These are phyloP conservation scores for Troides helena DNA, from an alignment of 2,888 invertebrate genomes.

Conservation along the genomic window DNA sequence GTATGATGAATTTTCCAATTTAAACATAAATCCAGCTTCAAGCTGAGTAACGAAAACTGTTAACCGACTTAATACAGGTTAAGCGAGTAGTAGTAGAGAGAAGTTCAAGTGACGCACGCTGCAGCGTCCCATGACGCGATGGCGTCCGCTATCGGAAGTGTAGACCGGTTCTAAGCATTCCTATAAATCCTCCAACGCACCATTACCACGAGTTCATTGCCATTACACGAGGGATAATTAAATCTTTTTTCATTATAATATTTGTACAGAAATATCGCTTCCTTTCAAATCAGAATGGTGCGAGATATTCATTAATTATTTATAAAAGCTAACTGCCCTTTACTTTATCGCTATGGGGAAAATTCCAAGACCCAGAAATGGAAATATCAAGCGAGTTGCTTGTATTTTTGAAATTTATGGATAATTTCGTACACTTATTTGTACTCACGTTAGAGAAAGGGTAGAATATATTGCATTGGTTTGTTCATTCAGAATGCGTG, in stretches of 20 bases:
- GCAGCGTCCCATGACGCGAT: conserved; percentile 33
- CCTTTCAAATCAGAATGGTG: neutral
- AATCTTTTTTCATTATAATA: neutral
- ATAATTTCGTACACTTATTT: neutral
- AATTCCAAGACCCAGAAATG: too few species aligned
- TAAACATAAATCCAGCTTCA: neutral
- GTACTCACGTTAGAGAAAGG: neutral
- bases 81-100: neutral
- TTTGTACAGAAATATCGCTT: neutral
- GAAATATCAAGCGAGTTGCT: too few species aligned
- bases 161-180: conserved; percentile 64
- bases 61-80: neutral
- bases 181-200: conserved; percentile 53
- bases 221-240: conserved; percentile 10
- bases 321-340: too few species aligned
- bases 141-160: conserved; percentile 56
- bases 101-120: conserved; percentile 38
- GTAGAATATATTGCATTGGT: conserved; percentile 9
- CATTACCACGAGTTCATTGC: conserved; percentile 41
- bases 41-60: neutral
- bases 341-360: too few species aligned
- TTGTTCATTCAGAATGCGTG: conserved; percentile 39
- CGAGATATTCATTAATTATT: too few species aligned
- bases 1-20: neutral
- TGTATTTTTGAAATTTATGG: neutral